Conservation (phyloP, 1,140 invertebrate species). For the Maconellicoccus hirsutus region DNA sequence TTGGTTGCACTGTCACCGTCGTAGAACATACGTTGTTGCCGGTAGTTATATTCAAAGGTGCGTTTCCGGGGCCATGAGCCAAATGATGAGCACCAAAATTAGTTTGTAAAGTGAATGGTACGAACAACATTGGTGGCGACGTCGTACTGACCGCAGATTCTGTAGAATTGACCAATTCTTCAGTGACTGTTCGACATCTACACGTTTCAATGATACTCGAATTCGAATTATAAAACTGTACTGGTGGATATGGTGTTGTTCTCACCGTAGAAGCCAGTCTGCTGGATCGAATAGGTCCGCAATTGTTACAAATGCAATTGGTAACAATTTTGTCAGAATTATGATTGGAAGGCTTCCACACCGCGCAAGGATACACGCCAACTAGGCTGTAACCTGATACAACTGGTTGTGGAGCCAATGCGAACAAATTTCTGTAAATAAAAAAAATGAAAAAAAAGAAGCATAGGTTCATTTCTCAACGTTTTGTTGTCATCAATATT, state of each 20-base stretch:
- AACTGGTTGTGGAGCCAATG: slow-evolving; percentile 24
- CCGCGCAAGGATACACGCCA: slow-evolving; percentile 43
- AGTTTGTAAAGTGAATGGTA: slow-evolving; percentile 39
- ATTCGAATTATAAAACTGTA: slow-evolving; percentile 4
- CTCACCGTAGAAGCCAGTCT: slow-evolving; percentile 27
- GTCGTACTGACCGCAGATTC: slow-evolving; percentile 30
- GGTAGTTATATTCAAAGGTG: slow-evolving; percentile 29
- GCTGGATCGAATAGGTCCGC: slow-evolving; percentile 26
- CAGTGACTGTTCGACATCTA: slow-evolving; percentile 12
- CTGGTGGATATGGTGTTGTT: slow-evolving; percentile 27
- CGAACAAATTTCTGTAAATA: not conserved
- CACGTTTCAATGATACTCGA: slow-evolving; percentile 14
- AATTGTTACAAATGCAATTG: not conserved
- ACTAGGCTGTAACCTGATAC: slow-evolving; percentile 42
- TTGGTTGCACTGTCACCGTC: slow-evolving; percentile 28
- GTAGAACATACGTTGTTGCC: slow-evolving; percentile 35
- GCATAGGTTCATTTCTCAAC: no score
- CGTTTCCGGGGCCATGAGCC: slow-evolving; percentile 34
- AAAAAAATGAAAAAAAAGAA: no score
- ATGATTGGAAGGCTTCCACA: slow-evolving; percentile 39
- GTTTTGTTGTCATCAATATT: no score
- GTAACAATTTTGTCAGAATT: not conserved
- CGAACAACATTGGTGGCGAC: slow-evolving; percentile 43
- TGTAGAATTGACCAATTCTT: slow-evolving; percentile 25
- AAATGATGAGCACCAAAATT: slow-evolving; percentile 21